These are phyloP conservation scores for Trachelus troglodyta DNA, from an alignment of 2,888 invertebrate species.

Conservation along the genomic window DNA sequence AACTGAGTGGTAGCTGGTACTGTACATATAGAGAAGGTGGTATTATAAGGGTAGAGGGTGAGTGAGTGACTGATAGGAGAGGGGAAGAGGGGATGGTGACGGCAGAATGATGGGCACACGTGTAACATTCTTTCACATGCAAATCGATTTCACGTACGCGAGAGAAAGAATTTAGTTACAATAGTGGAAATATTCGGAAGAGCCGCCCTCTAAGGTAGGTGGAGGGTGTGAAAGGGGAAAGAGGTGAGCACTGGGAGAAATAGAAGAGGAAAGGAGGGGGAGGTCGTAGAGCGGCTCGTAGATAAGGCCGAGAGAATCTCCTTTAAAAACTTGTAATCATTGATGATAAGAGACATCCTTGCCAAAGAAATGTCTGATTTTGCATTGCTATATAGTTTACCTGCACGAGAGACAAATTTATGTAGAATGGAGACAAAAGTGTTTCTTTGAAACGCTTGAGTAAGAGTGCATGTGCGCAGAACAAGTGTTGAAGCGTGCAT, in stretches of 20 bases:
- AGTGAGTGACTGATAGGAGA: neutral
- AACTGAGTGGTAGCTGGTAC: neutral
- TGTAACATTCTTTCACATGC: constrained; percentile 45
- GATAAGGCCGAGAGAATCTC: constrained; percentile 33
- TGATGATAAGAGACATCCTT: constrained; percentile 43
- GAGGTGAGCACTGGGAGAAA: neutral
- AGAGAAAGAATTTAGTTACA: constrained; percentile 33
- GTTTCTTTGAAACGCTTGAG: too few relatives aligned
- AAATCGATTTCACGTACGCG: constrained; percentile 34
- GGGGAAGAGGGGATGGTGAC: neutral
- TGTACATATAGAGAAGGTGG: neutral
- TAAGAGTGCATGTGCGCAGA: too few relatives aligned
- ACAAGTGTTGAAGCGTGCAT: too few relatives aligned
- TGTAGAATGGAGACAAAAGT: neutral
- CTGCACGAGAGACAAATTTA: neutral
- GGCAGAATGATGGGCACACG: constrained; percentile 24
- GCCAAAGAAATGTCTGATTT: constrained; percentile 38
- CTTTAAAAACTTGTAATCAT: constrained; percentile 55
- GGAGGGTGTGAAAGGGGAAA: constrained; percentile 15
- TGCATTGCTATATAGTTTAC: neutral
- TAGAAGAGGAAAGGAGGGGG: neutral
- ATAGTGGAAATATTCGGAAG: constrained; percentile 27
- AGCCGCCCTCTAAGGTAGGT: constrained; percentile 18
- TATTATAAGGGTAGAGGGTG: neutral
- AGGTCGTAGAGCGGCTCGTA: neutral